Evolutionary conservation across 2,113 vertebrate genomes (phyloP).

Genomic region (Platanista minor): DNA sequence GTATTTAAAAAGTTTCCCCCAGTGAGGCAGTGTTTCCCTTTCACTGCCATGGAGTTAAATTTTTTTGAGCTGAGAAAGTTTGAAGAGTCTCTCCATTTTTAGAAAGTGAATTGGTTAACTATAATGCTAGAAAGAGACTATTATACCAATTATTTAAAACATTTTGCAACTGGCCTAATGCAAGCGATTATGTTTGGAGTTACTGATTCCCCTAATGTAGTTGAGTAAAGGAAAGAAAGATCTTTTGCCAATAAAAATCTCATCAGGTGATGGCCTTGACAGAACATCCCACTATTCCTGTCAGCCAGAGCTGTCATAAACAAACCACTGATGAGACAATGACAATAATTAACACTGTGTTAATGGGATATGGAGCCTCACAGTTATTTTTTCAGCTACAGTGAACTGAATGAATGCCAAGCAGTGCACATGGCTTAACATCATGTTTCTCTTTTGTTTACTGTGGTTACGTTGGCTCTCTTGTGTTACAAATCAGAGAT

Average conservation of each 20-base stretch:
- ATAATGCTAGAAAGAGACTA: slow-evolving; percentile 30
- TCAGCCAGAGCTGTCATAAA: slow-evolving; percentile 82
- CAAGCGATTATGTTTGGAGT: slow-evolving; percentile 63
- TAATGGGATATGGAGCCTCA: slow-evolving; percentile 79
- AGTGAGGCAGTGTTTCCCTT: slow-evolving; percentile 20
- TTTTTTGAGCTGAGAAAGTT: slow-evolving; percentile 47
- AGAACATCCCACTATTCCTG: slow-evolving; percentile 79
- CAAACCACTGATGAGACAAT: slow-evolving; percentile 85
- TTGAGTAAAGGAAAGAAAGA: slow-evolving; percentile 77
- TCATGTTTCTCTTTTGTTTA: slow-evolving; percentile 64
- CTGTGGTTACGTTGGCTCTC: slow-evolving; percentile 51
- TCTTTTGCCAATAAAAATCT: slow-evolving; percentile 80
- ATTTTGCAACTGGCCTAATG: slow-evolving; percentile 65
- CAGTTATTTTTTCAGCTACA: slow-evolving; percentile 83
- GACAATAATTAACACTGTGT: slow-evolving; percentile 84
- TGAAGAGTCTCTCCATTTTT: slow-evolving; percentile 33
- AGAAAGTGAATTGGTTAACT: slow-evolving; percentile 58
- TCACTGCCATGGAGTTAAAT: background rate
- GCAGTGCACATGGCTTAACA: slow-evolving; percentile 71
- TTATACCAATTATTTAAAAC: slow-evolving; percentile 60
- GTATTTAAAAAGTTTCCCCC: slow-evolving; percentile 21
- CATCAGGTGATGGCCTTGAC: slow-evolving; percentile 83
- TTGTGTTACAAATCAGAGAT: slow-evolving; percentile 45
- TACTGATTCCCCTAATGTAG: slow-evolving; percentile 71
- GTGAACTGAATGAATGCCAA: slow-evolving; percentile 81